These are phyloP conservation scores for Carterocephalus palaemon DNA, from an alignment of 2,888 invertebrate genomes.

Conservation along the genomic window DNA sequence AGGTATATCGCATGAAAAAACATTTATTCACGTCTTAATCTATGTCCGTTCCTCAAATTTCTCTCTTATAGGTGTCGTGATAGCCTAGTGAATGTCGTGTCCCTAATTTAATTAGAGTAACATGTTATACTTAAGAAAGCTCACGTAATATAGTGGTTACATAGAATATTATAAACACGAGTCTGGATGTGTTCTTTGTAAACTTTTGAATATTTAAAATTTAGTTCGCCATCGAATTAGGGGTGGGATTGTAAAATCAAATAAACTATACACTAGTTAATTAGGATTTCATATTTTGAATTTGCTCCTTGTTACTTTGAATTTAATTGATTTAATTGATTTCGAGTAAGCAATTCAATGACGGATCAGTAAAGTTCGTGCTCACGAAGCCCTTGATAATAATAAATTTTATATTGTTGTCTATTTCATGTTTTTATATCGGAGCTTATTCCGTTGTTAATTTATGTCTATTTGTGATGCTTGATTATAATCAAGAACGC, in stretches of 20 bases:
- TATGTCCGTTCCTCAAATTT: constrained; percentile 78
- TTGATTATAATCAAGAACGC: constrained; percentile 49
- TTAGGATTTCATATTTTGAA: constrained; percentile 28
- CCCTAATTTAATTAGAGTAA: constrained; percentile 51
- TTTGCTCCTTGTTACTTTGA: constrained; percentile 27
- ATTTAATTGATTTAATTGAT: constrained; percentile 26
- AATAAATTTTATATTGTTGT: constrained; percentile 19
- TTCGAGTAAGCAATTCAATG: constrained; percentile 25
- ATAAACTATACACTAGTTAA: constrained; percentile 3
- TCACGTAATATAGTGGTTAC: constrained; percentile 54
- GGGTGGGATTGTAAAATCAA: constrained; percentile 16
- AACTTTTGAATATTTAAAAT: constrained; percentile 43
- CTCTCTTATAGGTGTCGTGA: constrained; percentile 76
- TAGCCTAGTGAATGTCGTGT: constrained; percentile 76
- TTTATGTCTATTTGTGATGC: constrained; percentile 49
- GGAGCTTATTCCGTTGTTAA: constrained; percentile 13
- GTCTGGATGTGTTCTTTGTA: constrained; percentile 59
- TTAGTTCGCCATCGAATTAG: constrained; percentile 39
- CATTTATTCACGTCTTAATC: constrained; percentile 48
- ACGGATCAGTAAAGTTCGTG: constrained; percentile 11
- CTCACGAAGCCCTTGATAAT: constrained; percentile 9
- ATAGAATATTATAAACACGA: constrained; percentile 23
- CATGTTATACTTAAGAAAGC: constrained; percentile 54
- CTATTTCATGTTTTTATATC: constrained; percentile 17
- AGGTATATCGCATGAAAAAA: constrained; percentile 55